Evolutionary conservation across 30 jellyfish, hydroid and myxozoan species (phyloP), one percentile per base, ranked within the genome.

Genomic region (Pelagia noctiluca): DNA sequence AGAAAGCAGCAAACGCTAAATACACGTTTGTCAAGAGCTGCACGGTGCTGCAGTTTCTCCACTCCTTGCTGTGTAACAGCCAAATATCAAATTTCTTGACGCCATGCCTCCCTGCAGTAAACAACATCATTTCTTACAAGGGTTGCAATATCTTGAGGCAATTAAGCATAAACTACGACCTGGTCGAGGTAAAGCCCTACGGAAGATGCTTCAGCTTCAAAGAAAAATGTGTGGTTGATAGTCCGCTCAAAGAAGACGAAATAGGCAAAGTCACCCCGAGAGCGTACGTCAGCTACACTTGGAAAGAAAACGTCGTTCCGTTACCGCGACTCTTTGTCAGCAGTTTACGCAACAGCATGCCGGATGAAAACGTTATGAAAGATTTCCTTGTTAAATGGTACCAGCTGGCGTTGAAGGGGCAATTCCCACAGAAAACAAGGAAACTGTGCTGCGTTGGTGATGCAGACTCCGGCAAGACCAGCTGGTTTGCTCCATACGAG

Each of bases 401-500:
- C 35, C 86, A 82, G 49, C 76, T 82, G 38, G 76, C 78, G 0
- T 18, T 65, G 31, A 35, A 38, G 31, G 92, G 68, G 1, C 75
- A 25, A 3, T 42, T 42, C 57, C 16, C 57, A 42, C 68, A 65
- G 42, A 82, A 64, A 42, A 36, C 79, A 23, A 65, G 49, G 63
- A 82, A 82, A 46, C 29, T 82, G 49, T 50, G 64, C 8, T 78
- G 79, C 31, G 92, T 68, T 34, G 87, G 92, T 1, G 87, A 80
- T 1, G 75, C 92, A 7, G 92, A 68, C 42, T 50, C 82, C 19
- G 87, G 92, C 1, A 64, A 67, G 63, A 64, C 92, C 1, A 82
- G 87, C 66, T 82, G 92, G 92, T 82, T 82, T 47, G 64, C 77
- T 2, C 92, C 92, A 36, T 68, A 31, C 33, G 63, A n/a, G 57